Evolutionary conservation across 2,113 vertebrate genomes (phyloP), one percentile per base, ranked within the genome.

Genomic region (Pelusios castaneus): DNA sequence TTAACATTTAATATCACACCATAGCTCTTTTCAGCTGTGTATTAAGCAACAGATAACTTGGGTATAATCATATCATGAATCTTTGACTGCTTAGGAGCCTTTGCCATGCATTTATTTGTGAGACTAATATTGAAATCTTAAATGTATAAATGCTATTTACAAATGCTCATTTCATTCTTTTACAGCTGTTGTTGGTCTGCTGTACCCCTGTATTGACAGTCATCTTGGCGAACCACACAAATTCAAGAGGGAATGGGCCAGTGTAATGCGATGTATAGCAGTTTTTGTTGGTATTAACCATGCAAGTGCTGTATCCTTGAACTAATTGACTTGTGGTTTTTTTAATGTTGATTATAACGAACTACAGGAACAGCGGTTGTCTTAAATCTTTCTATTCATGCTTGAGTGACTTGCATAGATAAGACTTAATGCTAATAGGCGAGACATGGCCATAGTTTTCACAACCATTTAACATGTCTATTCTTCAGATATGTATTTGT

Each of bases 261-360:
- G 98, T 4, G 98, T 99, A 16, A 98, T 99, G 98, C 97, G 98
- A 73, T 99, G 98, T 6, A 98, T 99, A 34, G 98, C 98, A 0
- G 98, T 99, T 1, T 99, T 99, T 0, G 98, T 99, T 7, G 98
- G 98, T 94, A 99, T 99, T 91, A 99, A 98, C 95, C 98, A 99
- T 2, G 98, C 98, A 58, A 98, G 98, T 12, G 98, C 98, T 91
- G 98, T 99, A 99, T 99, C 98, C 98, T 99, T 97, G 5, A 17
- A 29, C 16, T 21, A 0, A 0, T 45, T 77, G 10, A 10, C 8
- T 0, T 2, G 0, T 1, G 1, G 27, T 10, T 81, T 27, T 8
- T 93, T 75, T 29, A 55, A 70, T 70, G 63, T 38, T 70, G 16
- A 70, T 70, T n/a, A 70, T 70, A 27, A 78, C 41, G 55, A 51